Evolutionary conservation across 2,113 vertebrate species (phyloP), one percentile per base, ranked within the genome.

Genomic region (Mustela lutreola): DNA sequence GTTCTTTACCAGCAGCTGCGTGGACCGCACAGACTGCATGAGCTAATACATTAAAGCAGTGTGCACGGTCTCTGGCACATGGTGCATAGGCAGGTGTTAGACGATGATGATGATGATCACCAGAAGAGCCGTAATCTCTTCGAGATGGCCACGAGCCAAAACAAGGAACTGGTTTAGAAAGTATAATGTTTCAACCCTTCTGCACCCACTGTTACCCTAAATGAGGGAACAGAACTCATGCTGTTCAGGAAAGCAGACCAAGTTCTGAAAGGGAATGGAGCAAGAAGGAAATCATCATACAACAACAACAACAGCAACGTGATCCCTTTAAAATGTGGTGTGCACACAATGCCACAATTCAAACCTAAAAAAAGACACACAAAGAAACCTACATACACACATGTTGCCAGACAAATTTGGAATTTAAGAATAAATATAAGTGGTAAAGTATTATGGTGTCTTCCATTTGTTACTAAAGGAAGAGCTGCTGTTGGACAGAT

Each of bases 1-100:
- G 81, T 93, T 81, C 84, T 96, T 97, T 85, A 85, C 93, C 73
- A 92, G 94, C 98, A 98, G 97, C 98, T 98, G 98, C n/a, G 45
- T 50, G 91, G 53, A 85, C 84, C 36, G 6, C 88, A 92, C 75
- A 92, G 94, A 75, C 80, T 80, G 92, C 90, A 88, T n/a, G 91
- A 95, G 94, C 95, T 95, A 94, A 97, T 89, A 78, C 94, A 84
- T 78, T 65, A 82, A 82, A 94, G 81, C 60, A 78, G 92, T 96
- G 53, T 91, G 91, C 96, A 97, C 85, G 93, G 89, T 89, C 93
- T 71, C 91, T 98, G 98, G 97, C 96, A 78, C 94, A 42, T 14
- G 50, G 84, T 48, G 19, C 91, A 91, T 5, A 89, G 96, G 94
- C 98, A 98, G 98, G 98, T 97, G 98, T 75, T 96, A 16, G 53